Percentiles rank a stretch among this genome's conserved stretches.
phyloP scores from a whole-genome alignment of 1,140 invertebrate species.

The Drosophila funebris region DNA sequence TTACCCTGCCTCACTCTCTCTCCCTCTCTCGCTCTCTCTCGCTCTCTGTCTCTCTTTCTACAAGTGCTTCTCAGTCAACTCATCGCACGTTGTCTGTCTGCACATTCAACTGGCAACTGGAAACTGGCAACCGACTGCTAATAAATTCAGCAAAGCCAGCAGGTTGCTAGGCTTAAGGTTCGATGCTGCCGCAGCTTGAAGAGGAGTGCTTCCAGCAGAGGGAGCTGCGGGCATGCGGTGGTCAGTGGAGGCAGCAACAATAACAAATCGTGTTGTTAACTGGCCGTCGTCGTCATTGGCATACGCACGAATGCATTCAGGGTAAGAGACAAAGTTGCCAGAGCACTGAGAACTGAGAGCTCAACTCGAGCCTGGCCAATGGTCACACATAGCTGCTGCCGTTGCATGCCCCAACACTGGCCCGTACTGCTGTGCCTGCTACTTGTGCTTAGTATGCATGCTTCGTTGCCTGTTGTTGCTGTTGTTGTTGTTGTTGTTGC shows the following conservation, averaged over 20 bases:
- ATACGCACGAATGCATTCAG: constrained; percentile 72
- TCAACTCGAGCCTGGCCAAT: constrained; percentile 35
- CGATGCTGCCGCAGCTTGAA: constrained; percentile 10
- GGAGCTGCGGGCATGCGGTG: neutral
- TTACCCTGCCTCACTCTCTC: neutral
- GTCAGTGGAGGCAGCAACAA: constrained; percentile 41
- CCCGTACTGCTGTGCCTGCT: no score
- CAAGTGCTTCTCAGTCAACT: neutral
- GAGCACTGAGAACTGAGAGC: constrained; percentile 6
- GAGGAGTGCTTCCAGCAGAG: no score
- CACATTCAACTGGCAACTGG: constrained; percentile 47
- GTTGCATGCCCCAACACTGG: neutral
- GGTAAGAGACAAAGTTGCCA: neutral
- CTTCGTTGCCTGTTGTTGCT: constrained; percentile 61
- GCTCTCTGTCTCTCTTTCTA: neutral
- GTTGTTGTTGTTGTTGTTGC: constrained; percentile 22
- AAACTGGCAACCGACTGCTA: constrained; percentile 60
- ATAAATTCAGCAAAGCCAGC: constrained; percentile 81
- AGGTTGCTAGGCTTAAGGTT: constrained; percentile 78
- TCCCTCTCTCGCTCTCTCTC: neutral
- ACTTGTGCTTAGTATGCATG: constrained; percentile 71
- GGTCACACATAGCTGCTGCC: constrained; percentile 64
- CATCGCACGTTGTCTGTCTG: constrained; percentile 29
- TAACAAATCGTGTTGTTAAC: constrained; percentile 82
- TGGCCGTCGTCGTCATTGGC: constrained; percentile 75